phyloP scores from a whole-genome alignment of 2,888 invertebrate species.

The Cetonia aurata region DNA sequence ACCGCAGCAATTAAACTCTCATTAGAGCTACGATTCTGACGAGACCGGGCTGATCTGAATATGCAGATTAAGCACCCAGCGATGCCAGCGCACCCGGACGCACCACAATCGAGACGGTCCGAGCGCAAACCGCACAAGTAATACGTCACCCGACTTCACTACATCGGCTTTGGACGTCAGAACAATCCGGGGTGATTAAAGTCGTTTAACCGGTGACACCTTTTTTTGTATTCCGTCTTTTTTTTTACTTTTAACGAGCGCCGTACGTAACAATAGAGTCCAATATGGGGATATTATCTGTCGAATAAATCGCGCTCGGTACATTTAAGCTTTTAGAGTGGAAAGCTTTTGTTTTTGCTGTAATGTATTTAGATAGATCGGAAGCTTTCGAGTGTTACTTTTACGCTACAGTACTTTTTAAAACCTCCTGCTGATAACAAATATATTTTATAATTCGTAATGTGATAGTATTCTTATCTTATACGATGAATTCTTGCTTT shows the following conservation, averaged over 20 bases:
- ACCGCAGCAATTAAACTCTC: conserved; percentile 61
- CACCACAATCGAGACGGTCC: conserved; percentile 15
- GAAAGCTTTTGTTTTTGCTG: conserved; percentile 10
- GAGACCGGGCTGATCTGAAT: conserved; percentile 60
- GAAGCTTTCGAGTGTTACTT: no score
- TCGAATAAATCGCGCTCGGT: neutral
- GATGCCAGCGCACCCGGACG: conserved; percentile 36
- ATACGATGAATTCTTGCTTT: no score
- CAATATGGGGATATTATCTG: conserved; percentile 3
- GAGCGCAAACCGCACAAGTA: conserved; percentile 32
- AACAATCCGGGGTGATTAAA: conserved; percentile 34
- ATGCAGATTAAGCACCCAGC: conserved; percentile 60
- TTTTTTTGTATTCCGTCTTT: neutral
- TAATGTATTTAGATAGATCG: neutral
- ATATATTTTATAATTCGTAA: no score
- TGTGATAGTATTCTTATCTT: no score
- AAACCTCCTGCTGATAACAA: no score
- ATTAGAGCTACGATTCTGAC: conserved; percentile 60
- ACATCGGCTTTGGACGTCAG: conserved; percentile 28
- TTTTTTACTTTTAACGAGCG: neutral
- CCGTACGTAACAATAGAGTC: neutral
- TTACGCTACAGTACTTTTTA: no score
- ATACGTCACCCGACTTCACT: conserved; percentile 32
- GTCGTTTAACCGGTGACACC: conserved; percentile 25
- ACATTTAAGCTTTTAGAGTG: conserved; percentile 1